Percentiles rank a stretch among this genome's conserved stretches.
Evolutionary conservation across 2,888 invertebrate species (phyloP).

Genomic region (Thymelicus lineola): DNA sequence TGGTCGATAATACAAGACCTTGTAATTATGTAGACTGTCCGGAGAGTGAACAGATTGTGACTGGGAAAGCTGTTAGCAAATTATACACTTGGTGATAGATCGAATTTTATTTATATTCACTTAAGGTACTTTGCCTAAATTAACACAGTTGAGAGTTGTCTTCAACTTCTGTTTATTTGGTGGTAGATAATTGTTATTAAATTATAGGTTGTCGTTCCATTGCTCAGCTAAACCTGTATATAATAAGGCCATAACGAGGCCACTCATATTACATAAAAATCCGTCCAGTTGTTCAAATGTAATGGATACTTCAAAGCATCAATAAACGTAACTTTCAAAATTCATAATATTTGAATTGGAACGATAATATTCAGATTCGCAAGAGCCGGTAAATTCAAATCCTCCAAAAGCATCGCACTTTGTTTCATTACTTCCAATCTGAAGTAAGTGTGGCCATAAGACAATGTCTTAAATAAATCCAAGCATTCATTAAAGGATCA

Average conservation of each 20-base stretch:
- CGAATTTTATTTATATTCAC: too few species aligned
- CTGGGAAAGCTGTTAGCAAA: background rate
- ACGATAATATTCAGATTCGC: background rate
- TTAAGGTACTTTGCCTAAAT: too few species aligned
- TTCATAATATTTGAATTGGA: background rate
- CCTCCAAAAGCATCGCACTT: conserved; percentile 3
- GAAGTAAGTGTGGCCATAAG: conserved; percentile 7
- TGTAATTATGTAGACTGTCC: background rate
- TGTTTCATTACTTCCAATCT: conserved; percentile 2
- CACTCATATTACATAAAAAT: too few species aligned
- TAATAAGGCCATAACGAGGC: too few species aligned
- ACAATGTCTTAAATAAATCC: conserved; percentile 26
- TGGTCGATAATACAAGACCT: background rate
- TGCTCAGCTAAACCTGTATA: too few species aligned
- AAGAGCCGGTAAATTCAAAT: background rate
- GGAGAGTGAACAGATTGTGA: background rate
- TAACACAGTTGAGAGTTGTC: too few species aligned
- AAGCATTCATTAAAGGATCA: conserved; percentile 30
- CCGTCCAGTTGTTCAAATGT: too few species aligned
- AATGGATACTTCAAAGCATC: too few species aligned
- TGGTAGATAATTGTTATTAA: too few species aligned
- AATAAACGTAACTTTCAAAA: background rate
- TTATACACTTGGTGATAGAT: background rate
- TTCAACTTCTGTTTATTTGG: too few species aligned
- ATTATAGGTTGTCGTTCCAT: too few species aligned